Conservation (phyloP, 2,113 vertebrate genomes). For the Anguilla rostrata region DNA sequence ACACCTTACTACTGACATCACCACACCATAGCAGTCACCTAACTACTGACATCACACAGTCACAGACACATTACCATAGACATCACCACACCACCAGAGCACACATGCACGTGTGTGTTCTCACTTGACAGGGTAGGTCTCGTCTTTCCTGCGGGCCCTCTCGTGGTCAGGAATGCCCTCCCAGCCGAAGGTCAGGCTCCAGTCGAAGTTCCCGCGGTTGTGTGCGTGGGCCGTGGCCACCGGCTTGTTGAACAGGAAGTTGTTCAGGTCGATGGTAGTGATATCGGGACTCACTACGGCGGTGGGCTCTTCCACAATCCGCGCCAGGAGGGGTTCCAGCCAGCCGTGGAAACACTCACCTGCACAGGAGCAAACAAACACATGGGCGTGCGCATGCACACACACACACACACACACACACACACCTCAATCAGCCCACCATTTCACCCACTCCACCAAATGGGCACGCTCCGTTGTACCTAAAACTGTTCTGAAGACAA, state of each 20-base stretch:
- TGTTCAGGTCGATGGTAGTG: conserved; percentile 85
- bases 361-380: conserved; percentile 44
- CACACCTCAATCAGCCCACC: background rate
- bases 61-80: no score
- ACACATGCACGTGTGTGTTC: conserved; percentile 29
- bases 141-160: conserved; percentile 80
- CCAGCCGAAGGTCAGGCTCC: conserved; percentile 92
- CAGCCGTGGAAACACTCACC: conserved; percentile 95
- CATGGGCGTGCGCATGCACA: background rate
- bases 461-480: no score
- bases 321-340: conserved; percentile 87
- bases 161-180: conserved; percentile 76
- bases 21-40: no score
- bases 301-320: conserved; percentile 86
- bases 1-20: no score
- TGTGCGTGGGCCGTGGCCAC: conserved; percentile 69
- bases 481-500: background rate
- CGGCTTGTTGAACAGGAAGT: conserved; percentile 84
- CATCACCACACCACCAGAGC: no score
- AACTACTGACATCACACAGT: no score
- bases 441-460: background rate
- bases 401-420: background rate
- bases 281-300: conserved; percentile 94
- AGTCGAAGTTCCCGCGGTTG: conserved; percentile 94
- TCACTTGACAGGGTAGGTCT: conserved; percentile 93